Percentiles rank a stretch among this genome's conserved stretches.
phyloP scores from a whole-genome alignment of 1,140 invertebrate genomes.

The Acromyrmex echinatior region DNA sequence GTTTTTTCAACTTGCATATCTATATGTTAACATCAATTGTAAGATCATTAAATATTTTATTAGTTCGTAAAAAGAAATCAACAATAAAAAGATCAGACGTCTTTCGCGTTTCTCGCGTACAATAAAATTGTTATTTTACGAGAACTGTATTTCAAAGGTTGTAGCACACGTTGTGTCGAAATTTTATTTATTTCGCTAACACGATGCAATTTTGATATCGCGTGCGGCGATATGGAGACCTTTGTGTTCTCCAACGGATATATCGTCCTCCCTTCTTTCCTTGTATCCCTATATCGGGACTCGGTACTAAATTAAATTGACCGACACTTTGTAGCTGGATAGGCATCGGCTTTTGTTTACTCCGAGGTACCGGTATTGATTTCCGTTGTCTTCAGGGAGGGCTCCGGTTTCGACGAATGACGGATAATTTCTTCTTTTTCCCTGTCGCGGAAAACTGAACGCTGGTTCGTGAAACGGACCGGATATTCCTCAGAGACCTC shows the following conservation, averaged over 20 bases:
- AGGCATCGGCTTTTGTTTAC: conserved; percentile 74
- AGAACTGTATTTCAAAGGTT: conserved; percentile 8
- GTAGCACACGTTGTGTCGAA: conserved; percentile 7
- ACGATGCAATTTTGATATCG: conserved; percentile 78
- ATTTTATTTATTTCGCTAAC: conserved; percentile 77
- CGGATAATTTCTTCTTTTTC: conserved; percentile 73
- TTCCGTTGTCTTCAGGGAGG: conserved; percentile 21
- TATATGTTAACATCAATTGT: background rate
- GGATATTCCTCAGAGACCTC: conserved; percentile 63
- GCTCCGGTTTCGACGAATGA: conserved; percentile 68
- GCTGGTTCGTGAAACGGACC: conserved; percentile 30
- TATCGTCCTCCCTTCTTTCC: conserved; percentile 61
- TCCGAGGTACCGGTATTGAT: conserved; percentile 69
- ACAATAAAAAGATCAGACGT: background rate
- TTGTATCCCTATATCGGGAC: conserved; percentile 12
- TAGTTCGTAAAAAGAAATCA: background rate
- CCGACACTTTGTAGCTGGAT: conserved; percentile 68
- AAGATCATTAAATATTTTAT: background rate
- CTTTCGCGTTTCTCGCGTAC: background rate
- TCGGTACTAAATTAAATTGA: conserved; percentile 65
- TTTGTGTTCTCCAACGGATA: conserved; percentile 67
- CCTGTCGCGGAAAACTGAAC: conserved; percentile 48
- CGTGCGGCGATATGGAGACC: conserved; percentile 65
- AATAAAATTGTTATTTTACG: conserved; percentile 4
- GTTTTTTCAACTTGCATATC: background rate